Evolutionary conservation across 2,797 vertebrate species (phyloP), one percentile per base, ranked within the genome.

Genomic region (Poecilia velifera): DNA sequence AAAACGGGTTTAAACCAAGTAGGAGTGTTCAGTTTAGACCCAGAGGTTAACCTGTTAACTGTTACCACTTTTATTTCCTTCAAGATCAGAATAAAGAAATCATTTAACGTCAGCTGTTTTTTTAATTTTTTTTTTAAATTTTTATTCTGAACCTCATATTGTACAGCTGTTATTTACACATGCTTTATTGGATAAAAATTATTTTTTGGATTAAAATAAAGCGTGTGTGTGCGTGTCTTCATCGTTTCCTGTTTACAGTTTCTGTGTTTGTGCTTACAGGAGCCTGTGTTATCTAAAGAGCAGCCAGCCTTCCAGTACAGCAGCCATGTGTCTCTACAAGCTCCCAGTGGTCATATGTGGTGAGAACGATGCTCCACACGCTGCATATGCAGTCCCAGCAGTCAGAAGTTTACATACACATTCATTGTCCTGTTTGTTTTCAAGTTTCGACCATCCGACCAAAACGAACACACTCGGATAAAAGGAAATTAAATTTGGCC

Each of bases 261-360:
- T 91, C 28, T 25, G 16, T 57, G 28, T 87, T 53, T 91, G 45
- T 66, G 49, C n/a, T 82, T 85, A 71, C 91, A 99, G 98, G 98
- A 99, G 87, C 98, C 98, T 0, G 98, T 99, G 86, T 93, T 99
- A 82, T 99, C 98, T 41, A 99, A 98, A 93, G 98, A 99, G 64
- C 98, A 99, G 93, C 98, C 98, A 0, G 98, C 98, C 0, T 99
- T 99, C 94, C 98, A 99, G 93, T 99, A 99, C 89, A 99, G 98
- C 95, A 99, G 98, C 92, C 98, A 99, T 0, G 98, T 99, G 81
- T 99, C 98, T 78, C 94, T 99, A 86, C 98, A 99, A 78, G 98
- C 98, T 22, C 98, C 98, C 86, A 99, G 98, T 43, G 98, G 98
- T 76, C 98, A 99, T 83, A 99, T 99, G 98, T 99, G 98, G 98